Base-by-base conservation (phyloP, 2,888 invertebrate species). In the Morpho helenor region DNA sequence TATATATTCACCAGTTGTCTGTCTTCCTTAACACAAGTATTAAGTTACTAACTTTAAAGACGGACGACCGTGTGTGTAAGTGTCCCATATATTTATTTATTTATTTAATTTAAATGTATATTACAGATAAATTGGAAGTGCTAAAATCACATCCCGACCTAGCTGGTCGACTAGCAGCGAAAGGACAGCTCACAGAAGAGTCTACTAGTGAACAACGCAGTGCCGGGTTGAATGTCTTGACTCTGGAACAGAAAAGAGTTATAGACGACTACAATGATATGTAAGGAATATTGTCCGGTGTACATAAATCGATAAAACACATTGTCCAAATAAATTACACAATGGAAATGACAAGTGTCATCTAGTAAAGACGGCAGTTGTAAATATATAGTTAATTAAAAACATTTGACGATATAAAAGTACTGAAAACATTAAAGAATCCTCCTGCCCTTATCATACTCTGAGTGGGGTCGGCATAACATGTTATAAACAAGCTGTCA, bases 111-210 rank as follows among this genome's bases (percentile, higher is more conserved):
- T 45, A 45, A 31, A 31, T 16, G 5, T 45, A 9, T 2, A 10
- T 10, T 87, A 10, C 76, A 93, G 93, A 87, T 57, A 93, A 93
- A 73, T 71, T 92, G 64, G 80, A 79, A 31, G 78, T 94, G 57
- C 77, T 94, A 47, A 85, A 90, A 63, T 82, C 89, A 2, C 94
- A 95, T 72, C 94, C 94, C 7, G 94, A 94, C 77, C 80, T 94
- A 59, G 93, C 93, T 4, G 93, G 92, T 3, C 87, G 87, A 57
- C 69, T 93, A 50, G 92, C 92, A 2, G 90, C 90, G 5, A 81
- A 79, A 59, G 92, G 91, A 5, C 83, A 89, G 64, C 77, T 94
- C 46, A 93, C 93, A 0, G 67, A 70, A 0, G 94, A 94, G 73
- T 94, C 93, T 1, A 77, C 85, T 1, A 77, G 77, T 9, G 93